Evolutionary conservation across 2,113 vertebrate species (phyloP), one percentile per base, ranked within the genome.

Genomic region (Seriola quinqueradiata): DNA sequence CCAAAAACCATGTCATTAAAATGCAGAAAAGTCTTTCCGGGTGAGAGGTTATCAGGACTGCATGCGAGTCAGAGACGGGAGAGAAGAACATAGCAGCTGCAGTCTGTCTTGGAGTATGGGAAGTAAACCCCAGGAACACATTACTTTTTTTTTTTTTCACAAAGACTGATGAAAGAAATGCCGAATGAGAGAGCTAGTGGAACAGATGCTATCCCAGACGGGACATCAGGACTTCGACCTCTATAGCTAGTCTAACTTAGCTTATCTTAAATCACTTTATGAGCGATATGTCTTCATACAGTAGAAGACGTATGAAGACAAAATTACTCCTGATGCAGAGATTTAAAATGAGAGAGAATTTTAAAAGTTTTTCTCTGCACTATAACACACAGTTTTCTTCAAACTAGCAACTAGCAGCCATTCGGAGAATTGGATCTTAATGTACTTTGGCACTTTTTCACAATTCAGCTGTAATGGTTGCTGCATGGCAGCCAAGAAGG

Each of bases 1-100:
- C 57, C 36, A 14, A 81, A 82, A 84, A 57, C 14, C 3, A 14
- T 46, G 55, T 48, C 57, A 73, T 66, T 79, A 77, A 82, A 82
- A 79, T 64, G 28, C 46, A 42, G 28, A 23, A 68, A 48, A 58
- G 5, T 16, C 16, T 28, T 70, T 70, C 60, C 7, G 19, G 55
- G 60, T 78, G 65, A 81, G 46, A 59, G 64, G 70, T 70, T 40
- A 70, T 38, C 12, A 42, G 57, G 75, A 34, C 10, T 48, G 59
- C 59, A 67, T 61, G 25, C 8, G 14, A 69, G 28, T 75, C 40
- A 25, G 19, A 74, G 44, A 58, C 3, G 50, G 65, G n/a, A 10
- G 50, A 16, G 23, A 7, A 23, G 16, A 70, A 5, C 32, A 12
- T 6, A 23, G 23, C 3, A 67, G 48, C 63, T 48, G 58, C 36